Evolutionary conservation across 2,113 vertebrate genomes (phyloP).

Genomic region (Bubo blakistoni): DNA sequence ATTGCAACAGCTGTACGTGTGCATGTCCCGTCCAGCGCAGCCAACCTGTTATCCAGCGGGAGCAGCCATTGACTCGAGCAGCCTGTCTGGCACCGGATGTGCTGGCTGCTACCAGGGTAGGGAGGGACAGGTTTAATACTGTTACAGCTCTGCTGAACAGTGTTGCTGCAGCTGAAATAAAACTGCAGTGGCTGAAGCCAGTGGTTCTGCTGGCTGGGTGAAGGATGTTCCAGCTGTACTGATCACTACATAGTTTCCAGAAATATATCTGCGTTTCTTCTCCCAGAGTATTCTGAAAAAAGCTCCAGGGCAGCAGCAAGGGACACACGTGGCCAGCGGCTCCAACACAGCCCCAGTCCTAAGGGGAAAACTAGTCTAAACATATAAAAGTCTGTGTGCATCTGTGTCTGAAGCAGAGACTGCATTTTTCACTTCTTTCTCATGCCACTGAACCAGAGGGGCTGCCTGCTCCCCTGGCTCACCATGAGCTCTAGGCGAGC

Average conservation of each 20-base stretch:
- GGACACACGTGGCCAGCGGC: background rate
- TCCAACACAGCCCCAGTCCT: background rate
- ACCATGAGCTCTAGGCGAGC: background rate
- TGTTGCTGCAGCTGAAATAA: background rate
- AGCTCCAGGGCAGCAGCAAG: background rate
- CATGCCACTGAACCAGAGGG: background rate
- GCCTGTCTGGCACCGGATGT: background rate
- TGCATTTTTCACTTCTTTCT: background rate
- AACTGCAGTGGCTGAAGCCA: background rate
- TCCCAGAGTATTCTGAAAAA: background rate
- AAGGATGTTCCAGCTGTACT: background rate
- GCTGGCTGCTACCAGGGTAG: background rate
- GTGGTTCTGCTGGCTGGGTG: background rate
- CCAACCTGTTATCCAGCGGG: background rate
- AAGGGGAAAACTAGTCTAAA: background rate
- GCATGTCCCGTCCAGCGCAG: fast-evolving
- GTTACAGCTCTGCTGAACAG: background rate
- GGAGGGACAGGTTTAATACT: background rate
- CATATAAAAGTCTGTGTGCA: background rate
- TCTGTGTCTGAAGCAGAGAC: background rate
- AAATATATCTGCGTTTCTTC: background rate
- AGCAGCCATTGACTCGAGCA: background rate
- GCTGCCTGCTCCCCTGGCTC: background rate
- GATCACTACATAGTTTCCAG: background rate
- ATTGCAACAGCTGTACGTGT: background rate